Evolutionary conservation across 2,113 vertebrate genomes (phyloP).

Genomic region (Buteo buteo): DNA sequence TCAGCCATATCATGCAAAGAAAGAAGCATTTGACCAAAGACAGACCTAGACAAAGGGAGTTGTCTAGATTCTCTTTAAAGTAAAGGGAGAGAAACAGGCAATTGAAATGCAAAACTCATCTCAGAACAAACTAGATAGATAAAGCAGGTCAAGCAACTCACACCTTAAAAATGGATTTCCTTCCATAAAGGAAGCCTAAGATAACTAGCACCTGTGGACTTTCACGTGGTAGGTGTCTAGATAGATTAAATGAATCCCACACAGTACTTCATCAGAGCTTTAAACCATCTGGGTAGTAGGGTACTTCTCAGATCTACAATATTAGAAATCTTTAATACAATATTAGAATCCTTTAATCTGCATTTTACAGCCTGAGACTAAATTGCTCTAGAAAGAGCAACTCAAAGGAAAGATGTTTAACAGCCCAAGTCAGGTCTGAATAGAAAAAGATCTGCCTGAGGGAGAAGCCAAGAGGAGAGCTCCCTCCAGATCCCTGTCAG

Average conservation of each 20-base stretch:
- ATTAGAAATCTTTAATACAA: background rate
- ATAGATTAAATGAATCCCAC: background rate
- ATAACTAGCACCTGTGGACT: background rate
- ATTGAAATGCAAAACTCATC: background rate
- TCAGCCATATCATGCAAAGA: background rate
- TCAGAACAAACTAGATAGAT: background rate
- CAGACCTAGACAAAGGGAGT: background rate
- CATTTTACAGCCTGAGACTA: background rate
- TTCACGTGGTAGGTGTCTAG: background rate
- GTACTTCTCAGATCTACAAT: background rate
- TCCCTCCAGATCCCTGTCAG: background rate
- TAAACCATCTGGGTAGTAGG: background rate
- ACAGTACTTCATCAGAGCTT: background rate
- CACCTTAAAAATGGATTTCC: background rate
- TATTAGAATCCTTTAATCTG: background rate
- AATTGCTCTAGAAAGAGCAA: background rate
- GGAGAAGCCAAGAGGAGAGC: background rate
- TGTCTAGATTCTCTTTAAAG: background rate
- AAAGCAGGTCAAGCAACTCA: background rate
- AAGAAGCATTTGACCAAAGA: background rate
- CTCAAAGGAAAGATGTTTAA: background rate
- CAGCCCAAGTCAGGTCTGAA: background rate
- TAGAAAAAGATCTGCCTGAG: background rate
- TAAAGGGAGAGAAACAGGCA: background rate
- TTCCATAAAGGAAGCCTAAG: background rate